phyloP scores from a whole-genome alignment of 1,140 invertebrate species.

The Heliconius eleuchia region DNA sequence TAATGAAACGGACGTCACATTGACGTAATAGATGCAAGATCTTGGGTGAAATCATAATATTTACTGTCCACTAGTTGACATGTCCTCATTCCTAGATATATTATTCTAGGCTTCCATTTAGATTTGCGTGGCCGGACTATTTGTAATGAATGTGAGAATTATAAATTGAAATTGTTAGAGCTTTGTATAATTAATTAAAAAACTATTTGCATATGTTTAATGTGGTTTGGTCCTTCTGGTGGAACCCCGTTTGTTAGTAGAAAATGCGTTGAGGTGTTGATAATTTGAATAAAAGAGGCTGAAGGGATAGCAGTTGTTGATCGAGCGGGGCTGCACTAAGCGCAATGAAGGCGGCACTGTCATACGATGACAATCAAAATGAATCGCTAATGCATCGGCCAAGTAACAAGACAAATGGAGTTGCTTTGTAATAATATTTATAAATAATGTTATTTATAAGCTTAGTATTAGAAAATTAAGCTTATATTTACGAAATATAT shows the following conservation, averaged over 20 bases:
- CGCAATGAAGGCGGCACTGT: conserved; percentile 43
- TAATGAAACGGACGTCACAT: conserved; percentile 79
- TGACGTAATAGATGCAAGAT: conserved; percentile 77
- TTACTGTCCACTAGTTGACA: conserved; percentile 66
- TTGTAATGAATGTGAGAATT: conserved; percentile 15
- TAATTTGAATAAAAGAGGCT: conserved; percentile 67
- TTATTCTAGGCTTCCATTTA: conserved; percentile 43
- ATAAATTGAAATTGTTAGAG: conserved; percentile 6
- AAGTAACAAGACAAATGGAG: conserved; percentile 34
- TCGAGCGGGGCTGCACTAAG: conserved; percentile 51
- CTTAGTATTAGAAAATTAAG: no score
- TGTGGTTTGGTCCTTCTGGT: conserved; percentile 7
- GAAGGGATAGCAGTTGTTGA: conserved; percentile 56
- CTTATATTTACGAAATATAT: neutral
- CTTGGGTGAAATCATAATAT: conserved; percentile 76
- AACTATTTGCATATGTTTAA: neutral
- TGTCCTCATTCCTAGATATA: conserved; percentile 66
- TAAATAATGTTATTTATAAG: neutral
- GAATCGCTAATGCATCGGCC: conserved; percentile 64
- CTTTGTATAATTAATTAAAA: conserved; percentile 7
- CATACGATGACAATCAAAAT: conserved; percentile 72
- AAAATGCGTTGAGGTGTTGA: conserved; percentile 54
- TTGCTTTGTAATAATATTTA: neutral
- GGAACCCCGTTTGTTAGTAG: conserved; percentile 19
- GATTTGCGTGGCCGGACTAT: conserved; percentile 28